Base-by-base conservation (phyloP, 2,888 invertebrate genomes). In the Aspidiotus rigidus region DNA sequence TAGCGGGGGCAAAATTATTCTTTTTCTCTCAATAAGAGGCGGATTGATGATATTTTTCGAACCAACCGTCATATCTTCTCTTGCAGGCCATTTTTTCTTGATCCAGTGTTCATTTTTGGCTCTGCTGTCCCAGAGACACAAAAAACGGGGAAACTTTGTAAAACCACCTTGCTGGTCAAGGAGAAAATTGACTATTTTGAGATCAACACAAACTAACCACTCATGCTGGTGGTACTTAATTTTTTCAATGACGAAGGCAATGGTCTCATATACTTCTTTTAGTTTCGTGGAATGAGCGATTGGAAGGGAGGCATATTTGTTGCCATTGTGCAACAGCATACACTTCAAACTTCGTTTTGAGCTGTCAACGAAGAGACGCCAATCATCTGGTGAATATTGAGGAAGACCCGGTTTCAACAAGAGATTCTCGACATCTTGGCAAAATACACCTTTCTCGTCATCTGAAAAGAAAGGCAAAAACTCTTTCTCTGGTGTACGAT, bases 281-380 rank as follows among this genome's bases (percentile, higher is more conserved):
- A 75, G 10, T 28, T 69, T 40, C 7, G 71, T 70, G 7, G 75
- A 74, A 69, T 77, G 74, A 15, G 71, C 75, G 53, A 76, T 57
- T n/a, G 74, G 75, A 15, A 76, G 66, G 17, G 75, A 73, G 15
- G 74, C 72, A 71, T 71, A 75, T 61, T 82, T 71, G 69, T 75
- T 75, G 8, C 72, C 72, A 61, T 73, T 74, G 55, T 76, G 74
- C 6, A 75, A 62, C 7, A 75, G 70, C 15, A 75, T 73, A 28
- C 73, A 73, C 73, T 75, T 75, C 0, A 75, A 71, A 71, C 75
- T 75, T 67, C 49, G 54, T 72, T 74, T 74, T 9, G 73, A 74
- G 7, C 72, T 72, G 71, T 76, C 75, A 63, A 75, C 75, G 66
- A 76, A 76, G 9, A 75, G 69, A 44, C 74, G 62, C 74, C 74